Base-by-base conservation (phyloP, 2,888 invertebrate genomes). In the Aquatica leii region DNA sequence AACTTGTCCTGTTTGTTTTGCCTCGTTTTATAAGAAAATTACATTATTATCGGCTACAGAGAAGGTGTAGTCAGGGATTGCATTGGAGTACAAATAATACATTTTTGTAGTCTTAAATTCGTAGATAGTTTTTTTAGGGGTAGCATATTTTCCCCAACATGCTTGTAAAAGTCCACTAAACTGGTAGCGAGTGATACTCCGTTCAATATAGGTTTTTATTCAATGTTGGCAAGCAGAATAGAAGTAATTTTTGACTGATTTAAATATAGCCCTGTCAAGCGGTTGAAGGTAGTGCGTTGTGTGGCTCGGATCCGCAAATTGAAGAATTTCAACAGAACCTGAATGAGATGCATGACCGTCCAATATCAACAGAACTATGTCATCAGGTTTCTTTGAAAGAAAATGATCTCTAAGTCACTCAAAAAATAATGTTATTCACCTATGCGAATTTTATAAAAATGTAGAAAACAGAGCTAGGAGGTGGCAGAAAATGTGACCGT, bases 181-280 rank as follows among this genome's bases (percentile, higher is more conserved):
- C 41, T 41, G 14, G 41, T 41, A 41, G 41, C 41, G 41, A 41
- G 41, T 41, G 41, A 41, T 41, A 41, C 37, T n/a, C 2, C 41
- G 41, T 41, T 14, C 41, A 41, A 8, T n/a, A 41, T 41, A 14
- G 41, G 41, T 15, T 41, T 41, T 41, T 14, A 41, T 41, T 14
- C 41, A 41, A 41, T 14, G 14, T 41, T 41, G n/a, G 15, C 41
- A 41, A 15, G 12, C 41, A 41, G 41, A n/a, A 8, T 41, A 11
- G 12, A 41, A 41, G 41, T 41, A 14, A 41, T 5, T 41, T 41
- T 41, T 41, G 14, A 41, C 41, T 14, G 41, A 14, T 14, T 41
- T 41, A 15, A 41, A 41, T 41, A 41, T 14, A 15, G 41, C 41
- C 15, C 41, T 41, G 41, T 41, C 41, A 41, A 41, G 41, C 2